These are phyloP conservation scores for Linnaemya tessellans DNA, from an alignment of 2,888 invertebrate species.

Conservation along the genomic window DNA sequence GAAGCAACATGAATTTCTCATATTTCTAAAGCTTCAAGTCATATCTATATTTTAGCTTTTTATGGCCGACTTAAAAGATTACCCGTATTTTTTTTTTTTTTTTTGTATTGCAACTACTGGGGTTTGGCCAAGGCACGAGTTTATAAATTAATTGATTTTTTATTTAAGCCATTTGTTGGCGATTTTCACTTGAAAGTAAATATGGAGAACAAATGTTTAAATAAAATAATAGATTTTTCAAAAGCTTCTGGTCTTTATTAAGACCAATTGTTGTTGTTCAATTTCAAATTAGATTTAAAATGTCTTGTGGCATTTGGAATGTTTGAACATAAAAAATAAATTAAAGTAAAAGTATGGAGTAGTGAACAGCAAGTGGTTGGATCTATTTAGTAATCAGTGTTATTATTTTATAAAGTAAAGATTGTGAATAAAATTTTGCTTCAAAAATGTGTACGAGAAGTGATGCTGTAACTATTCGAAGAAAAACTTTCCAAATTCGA, in stretches of 20 bases:
- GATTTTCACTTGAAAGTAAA: conserved; percentile 15
- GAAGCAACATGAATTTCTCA: conserved; percentile 20
- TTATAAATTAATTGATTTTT: conserved; percentile 64
- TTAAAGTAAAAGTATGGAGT: background rate
- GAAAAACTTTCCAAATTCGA: too few species aligned
- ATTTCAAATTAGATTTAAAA: conserved; percentile 36
- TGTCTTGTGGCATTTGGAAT: conserved; percentile 49
- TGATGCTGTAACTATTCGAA: too few species aligned
- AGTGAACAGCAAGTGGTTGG: background rate
- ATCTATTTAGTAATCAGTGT: background rate
- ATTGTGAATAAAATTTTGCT: too few species aligned
- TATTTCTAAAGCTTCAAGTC: conserved; percentile 56
- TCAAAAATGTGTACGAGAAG: too few species aligned
- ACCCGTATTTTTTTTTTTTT: too few species aligned
- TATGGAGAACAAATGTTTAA: conserved; percentile 35
- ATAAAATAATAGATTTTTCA: conserved; percentile 44
- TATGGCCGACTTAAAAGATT: conserved; percentile 27
- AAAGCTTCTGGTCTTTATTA: conserved; percentile 66
- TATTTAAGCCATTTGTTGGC: conserved; percentile 24
- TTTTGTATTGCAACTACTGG: conserved; percentile 12
- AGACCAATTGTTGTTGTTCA: conserved; percentile 20
- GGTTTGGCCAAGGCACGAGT: conserved; percentile 12
- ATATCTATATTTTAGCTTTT: conserved; percentile 36
- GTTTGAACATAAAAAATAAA: background rate
- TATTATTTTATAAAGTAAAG: background rate